Evolutionary conservation across 2,888 invertebrate species (phyloP).

Genomic region (Hemistola chrysoprasaria): DNA sequence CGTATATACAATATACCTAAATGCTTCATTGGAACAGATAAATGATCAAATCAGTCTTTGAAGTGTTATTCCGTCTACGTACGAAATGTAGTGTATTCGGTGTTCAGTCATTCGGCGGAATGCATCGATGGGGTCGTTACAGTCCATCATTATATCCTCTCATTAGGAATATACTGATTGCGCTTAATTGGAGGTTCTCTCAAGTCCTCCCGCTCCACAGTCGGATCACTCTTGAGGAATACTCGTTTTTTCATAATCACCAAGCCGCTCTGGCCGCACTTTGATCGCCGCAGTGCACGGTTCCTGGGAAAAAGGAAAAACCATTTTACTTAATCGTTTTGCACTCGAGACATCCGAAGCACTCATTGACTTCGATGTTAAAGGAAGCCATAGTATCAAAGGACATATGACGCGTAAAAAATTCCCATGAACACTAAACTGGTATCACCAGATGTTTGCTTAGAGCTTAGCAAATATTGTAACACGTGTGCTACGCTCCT

Average conservation of each 20-base stretch:
- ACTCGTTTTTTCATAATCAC: slow-evolving; percentile 78
- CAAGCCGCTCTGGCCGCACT: slow-evolving; percentile 75
- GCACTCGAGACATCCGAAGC: slow-evolving; percentile 22
- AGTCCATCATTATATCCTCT: slow-evolving; percentile 79
- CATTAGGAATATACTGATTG: slow-evolving; percentile 83
- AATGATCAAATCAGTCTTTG: slow-evolving; percentile 74
- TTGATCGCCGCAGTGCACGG: slow-evolving; percentile 74
- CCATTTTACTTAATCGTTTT: slow-evolving; percentile 36
- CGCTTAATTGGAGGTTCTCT: slow-evolving; percentile 78
- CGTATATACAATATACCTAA: no score
- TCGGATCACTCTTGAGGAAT: slow-evolving; percentile 61
- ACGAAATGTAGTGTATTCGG: slow-evolving; percentile 70
- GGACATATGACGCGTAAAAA: slow-evolving; percentile 30
- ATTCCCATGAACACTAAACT: slow-evolving; percentile 45
- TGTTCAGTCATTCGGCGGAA: slow-evolving; percentile 65
- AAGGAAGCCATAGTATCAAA: slow-evolving; percentile 27
- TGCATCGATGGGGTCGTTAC: slow-evolving; percentile 77
- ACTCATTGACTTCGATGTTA: slow-evolving; percentile 29
- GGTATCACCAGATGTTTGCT: slow-evolving; percentile 73
- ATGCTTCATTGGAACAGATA: slow-evolving; percentile 70
- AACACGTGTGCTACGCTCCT: slow-evolving; percentile 74
- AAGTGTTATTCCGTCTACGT: slow-evolving; percentile 61
- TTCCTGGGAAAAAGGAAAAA: slow-evolving; percentile 68
- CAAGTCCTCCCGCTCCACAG: slow-evolving; percentile 65
- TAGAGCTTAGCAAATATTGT: slow-evolving; percentile 78